Conservation (phyloP, 2,113 vertebrate genomes). For the Microcebus jonahi region DNA sequence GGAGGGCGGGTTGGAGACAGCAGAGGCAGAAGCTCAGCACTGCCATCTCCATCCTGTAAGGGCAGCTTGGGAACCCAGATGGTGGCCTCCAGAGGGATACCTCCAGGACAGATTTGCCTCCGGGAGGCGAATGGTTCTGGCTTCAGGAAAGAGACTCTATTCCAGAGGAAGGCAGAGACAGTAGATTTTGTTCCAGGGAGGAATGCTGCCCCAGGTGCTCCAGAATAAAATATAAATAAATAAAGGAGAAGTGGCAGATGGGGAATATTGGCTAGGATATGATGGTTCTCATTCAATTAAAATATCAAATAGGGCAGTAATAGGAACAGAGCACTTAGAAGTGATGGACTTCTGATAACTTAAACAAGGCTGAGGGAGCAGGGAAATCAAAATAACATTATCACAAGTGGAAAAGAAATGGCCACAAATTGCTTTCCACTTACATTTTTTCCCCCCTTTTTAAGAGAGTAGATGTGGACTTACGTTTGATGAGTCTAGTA, state of each 20-base stretch:
- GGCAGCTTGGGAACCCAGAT: slow-evolving; percentile 8
- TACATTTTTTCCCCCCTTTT: background rate
- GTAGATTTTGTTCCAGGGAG: slow-evolving; percentile 46
- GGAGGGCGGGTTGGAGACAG: background rate
- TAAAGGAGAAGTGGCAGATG: slow-evolving; percentile 56
- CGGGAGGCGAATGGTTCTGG: slow-evolving; percentile 40
- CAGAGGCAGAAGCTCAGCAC: background rate
- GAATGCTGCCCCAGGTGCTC: slow-evolving; percentile 1
- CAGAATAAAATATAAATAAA: background rate
- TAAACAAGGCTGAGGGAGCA: background rate
- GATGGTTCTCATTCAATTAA: slow-evolving; percentile 56
- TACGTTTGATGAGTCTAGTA: slow-evolving; percentile 21
- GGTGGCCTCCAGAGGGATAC: slow-evolving; percentile 4
- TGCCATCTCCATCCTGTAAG: background rate
- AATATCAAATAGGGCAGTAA: slow-evolving; percentile 53
- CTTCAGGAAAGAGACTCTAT: slow-evolving; percentile 38
- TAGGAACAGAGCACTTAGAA: slow-evolving; percentile 14
- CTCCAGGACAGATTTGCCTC: slow-evolving; percentile 41
- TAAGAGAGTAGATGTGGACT: slow-evolving; percentile 17
- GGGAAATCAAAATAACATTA: slow-evolving; percentile 13
- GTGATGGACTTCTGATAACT: slow-evolving; percentile 35
- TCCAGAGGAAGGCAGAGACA: slow-evolving; percentile 58
- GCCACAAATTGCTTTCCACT: background rate
- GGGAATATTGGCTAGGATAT: slow-evolving; percentile 53
- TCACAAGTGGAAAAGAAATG: slow-evolving; percentile 32